Conservation (phyloP, 2,797 vertebrate species). For the Loris lydekkerianus region DNA sequence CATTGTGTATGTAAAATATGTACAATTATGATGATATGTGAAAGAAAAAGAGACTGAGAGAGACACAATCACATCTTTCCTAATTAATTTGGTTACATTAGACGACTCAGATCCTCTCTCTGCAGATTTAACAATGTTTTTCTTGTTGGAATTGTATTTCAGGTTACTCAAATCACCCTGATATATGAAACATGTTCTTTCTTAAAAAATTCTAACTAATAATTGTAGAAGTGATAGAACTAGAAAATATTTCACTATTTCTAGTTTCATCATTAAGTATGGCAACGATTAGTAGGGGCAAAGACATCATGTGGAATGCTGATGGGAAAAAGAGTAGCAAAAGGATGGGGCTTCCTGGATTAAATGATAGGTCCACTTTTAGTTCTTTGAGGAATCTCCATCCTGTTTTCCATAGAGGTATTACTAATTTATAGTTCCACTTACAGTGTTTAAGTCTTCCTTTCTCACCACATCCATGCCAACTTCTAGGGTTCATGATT, state of each 20-base stretch:
- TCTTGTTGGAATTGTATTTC: background rate
- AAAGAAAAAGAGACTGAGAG: background rate
- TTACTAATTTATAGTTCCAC: background rate
- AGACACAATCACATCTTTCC: background rate
- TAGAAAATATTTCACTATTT: background rate
- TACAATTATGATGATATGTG: background rate
- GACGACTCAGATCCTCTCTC: background rate
- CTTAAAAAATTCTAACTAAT: background rate
- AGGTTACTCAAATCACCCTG: background rate
- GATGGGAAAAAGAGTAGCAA: background rate
- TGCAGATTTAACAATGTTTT: constrained; percentile 11
- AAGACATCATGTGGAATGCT: background rate
- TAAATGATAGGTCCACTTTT: background rate
- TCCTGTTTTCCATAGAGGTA: background rate
- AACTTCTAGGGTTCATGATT: background rate
- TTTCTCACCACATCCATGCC: background rate
- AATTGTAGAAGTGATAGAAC: background rate
- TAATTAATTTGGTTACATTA: background rate
- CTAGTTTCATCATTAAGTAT: background rate
- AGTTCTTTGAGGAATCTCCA: background rate
- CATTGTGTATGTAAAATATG: background rate
- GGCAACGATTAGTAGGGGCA: background rate
- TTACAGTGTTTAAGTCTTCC: background rate
- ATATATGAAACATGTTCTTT: background rate
- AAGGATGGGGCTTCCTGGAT: background rate